Percentiles rank a stretch among this genome's conserved stretches.
phyloP scores from a whole-genome alignment of 2,113 vertebrate genomes.

The Chunga burmeisteri region DNA sequence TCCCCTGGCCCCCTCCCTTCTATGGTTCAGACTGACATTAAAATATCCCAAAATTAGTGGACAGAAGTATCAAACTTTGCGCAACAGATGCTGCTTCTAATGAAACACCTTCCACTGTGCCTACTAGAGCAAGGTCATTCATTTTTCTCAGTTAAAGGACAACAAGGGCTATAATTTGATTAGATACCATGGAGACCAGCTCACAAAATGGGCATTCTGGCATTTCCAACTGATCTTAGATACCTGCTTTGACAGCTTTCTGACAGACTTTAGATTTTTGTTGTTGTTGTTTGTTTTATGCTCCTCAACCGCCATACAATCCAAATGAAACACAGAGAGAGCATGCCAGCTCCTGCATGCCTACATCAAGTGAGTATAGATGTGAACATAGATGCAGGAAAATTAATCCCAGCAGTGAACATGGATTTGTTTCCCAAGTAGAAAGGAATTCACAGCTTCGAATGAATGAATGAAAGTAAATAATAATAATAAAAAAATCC shows the following conservation, averaged over 20 bases:
- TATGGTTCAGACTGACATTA: not conserved
- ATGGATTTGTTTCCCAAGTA: constrained; percentile 7
- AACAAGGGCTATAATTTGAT: not conserved
- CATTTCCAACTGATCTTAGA: not conserved
- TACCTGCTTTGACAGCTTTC: not conserved
- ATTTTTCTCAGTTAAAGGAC: not conserved
- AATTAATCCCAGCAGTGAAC: constrained; percentile 15
- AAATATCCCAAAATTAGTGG: not conserved
- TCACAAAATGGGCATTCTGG: not conserved
- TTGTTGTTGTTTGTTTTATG: not conserved
- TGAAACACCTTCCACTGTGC: not conserved
- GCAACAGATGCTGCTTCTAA: not conserved
- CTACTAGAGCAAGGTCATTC: not conserved
- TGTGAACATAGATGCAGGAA: not conserved
- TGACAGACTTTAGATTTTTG: not conserved
- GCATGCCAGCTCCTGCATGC: not conserved
- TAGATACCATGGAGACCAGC: not conserved
- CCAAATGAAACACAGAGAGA: not conserved
- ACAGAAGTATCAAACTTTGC: not conserved
- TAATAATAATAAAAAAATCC: not conserved
- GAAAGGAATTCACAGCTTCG: not conserved
- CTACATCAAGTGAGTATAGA: not conserved
- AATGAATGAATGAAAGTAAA: constrained; percentile 38
- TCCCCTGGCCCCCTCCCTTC: not conserved
- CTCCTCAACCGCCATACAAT: not conserved